phyloP scores from a whole-genome alignment of 2,888 invertebrate genomes.

The Drosophila phalerata region DNA sequence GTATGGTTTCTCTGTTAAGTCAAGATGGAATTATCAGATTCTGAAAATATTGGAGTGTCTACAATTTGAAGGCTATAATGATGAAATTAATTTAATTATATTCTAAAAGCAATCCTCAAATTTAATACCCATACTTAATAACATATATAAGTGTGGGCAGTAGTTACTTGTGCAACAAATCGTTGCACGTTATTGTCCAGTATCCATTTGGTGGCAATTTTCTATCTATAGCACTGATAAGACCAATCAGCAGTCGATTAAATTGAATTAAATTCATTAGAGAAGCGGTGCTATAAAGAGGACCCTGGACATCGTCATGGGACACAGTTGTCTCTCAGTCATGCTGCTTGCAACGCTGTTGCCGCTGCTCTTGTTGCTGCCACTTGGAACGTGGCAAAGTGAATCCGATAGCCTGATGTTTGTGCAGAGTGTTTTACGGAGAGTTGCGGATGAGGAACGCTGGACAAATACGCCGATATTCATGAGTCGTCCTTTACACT shows the following conservation, averaged over 20 bases:
- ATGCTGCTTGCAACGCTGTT: constrained; percentile 39
- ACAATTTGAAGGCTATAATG: too few species aligned
- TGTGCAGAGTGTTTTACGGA: constrained; percentile 38
- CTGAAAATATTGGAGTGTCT: too few species aligned
- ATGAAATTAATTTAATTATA: background rate
- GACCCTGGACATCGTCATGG: background rate
- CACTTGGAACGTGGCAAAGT: background rate
- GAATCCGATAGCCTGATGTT: constrained; percentile 48
- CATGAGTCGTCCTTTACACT: constrained; percentile 25
- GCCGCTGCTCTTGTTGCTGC: constrained; percentile 34
- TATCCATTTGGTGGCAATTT: constrained; percentile 30
- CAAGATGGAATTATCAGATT: too few species aligned
- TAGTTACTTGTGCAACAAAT: constrained; percentile 12
- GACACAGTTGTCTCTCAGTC: constrained; percentile 26
- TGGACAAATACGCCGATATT: constrained; percentile 69
- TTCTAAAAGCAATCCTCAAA: constrained; percentile 1
- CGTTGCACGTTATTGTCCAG: constrained; percentile 17
- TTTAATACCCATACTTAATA: constrained; percentile 26
- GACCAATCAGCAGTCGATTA: constrained; percentile 44
- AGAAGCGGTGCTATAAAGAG: constrained; percentile 34
- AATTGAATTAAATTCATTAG: constrained; percentile 56
- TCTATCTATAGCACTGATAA: constrained; percentile 44
- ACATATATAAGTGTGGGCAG: constrained; percentile 3
- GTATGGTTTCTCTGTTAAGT: too few species aligned
- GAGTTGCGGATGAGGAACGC: constrained; percentile 22